These are phyloP conservation scores for Metridium senile DNA, from an alignment of 92 coral and sea anemone species.

Conservation along the genomic window DNA sequence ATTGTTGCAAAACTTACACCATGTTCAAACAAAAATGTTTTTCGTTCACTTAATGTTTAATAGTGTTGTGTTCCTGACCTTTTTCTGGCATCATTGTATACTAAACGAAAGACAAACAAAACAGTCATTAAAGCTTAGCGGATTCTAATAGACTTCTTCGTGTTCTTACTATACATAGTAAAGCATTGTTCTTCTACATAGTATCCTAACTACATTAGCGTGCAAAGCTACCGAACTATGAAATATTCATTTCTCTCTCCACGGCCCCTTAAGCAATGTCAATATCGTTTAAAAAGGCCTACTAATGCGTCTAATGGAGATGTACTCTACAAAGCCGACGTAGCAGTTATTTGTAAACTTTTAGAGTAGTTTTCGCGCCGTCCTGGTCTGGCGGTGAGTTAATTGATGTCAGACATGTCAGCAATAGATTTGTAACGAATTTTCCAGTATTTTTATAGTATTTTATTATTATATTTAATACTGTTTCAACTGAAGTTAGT, in stretches of 20 bases:
- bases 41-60: not conserved
- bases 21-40: too few relatives aligned
- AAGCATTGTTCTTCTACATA: not conserved
- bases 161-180: not conserved
- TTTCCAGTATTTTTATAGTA: too few relatives aligned
- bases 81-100: not conserved
- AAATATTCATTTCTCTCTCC: not conserved
- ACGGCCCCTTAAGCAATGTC: not conserved
- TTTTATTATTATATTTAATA: too few relatives aligned
- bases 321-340: not conserved
- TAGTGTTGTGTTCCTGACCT: not conserved
- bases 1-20: too few relatives aligned
- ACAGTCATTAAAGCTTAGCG: conserved; percentile 1
- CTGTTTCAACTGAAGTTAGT: too few relatives aligned
- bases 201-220: conserved; percentile 14
- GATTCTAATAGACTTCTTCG: not conserved
- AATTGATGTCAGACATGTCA: too few relatives aligned
- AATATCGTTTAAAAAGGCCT: not conserved
- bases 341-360: conserved; percentile 9
- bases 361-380: too few relatives aligned
- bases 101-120: not conserved
- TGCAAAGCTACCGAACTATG: conserved; percentile 2
- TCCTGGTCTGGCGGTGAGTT: too few relatives aligned
- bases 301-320: conserved; percentile 1
- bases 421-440: too few relatives aligned